A percentile compares a stretch with the other conserved stretches of the same genome.
phyloP scores from a whole-genome alignment of 1,140 invertebrate species.

The Tyrophagus putrescentiae region DNA sequence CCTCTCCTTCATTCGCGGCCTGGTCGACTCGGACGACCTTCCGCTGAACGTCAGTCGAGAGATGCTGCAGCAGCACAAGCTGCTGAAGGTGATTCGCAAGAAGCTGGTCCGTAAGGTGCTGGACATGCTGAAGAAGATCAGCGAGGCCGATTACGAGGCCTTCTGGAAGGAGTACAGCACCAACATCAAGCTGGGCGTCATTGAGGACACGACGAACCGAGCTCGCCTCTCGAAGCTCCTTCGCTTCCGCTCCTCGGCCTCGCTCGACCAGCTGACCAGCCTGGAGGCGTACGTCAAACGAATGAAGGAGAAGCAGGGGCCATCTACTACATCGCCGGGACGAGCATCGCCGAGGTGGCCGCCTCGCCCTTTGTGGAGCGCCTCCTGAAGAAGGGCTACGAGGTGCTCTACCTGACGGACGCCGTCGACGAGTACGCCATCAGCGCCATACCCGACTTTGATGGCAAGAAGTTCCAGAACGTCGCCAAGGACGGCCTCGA shows the following conservation, averaged over 20 bases:
- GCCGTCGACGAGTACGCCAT: constrained; percentile 97
- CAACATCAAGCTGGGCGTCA: constrained; percentile 90
- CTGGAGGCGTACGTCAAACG: constrained; percentile 78
- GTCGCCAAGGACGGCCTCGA: constrained; percentile 95
- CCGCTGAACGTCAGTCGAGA: constrained; percentile 96
- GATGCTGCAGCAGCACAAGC: constrained; percentile 88
- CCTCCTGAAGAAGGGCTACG: constrained; percentile 80
- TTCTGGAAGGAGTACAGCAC: constrained; percentile 99
- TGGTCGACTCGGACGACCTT: constrained; percentile 98
- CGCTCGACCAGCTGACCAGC: constrained; percentile 49
- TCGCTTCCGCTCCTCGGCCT: constrained; percentile 56
- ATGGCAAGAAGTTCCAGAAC: constrained; percentile 99
- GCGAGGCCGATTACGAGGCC: constrained; percentile 61
- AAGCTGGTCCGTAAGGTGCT: constrained; percentile 91
- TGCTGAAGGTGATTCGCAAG: constrained; percentile 98
- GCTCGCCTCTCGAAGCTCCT: constrained; percentile 86
- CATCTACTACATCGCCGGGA: constrained; percentile 92
- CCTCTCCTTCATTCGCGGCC: constrained; percentile 78
- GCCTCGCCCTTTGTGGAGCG: constrained; percentile 91
- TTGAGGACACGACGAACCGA: constrained; percentile 92
- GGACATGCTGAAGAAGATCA: constrained; percentile 95
- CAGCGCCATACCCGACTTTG: constrained; percentile 92
- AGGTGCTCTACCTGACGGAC: constrained; percentile 87
- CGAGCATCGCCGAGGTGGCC: constrained; percentile 66
- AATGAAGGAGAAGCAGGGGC: constrained; percentile 93